Evolutionary conservation across 2,888 invertebrate species (phyloP), one percentile per base, ranked within the genome.

Genomic region (Kryphioiulus occultus): DNA sequence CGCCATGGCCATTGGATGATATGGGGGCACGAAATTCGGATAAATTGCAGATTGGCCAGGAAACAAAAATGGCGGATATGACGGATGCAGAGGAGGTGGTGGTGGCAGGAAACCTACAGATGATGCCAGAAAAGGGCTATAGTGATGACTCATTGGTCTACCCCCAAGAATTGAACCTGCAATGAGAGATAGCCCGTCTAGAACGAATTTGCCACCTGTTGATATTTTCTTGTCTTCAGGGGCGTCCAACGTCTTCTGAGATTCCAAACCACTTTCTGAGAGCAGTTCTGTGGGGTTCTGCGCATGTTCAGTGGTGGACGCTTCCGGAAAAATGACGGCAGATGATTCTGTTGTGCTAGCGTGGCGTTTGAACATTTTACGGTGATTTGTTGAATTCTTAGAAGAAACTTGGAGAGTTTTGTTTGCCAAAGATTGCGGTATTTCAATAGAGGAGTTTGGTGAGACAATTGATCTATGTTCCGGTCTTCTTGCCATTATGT

Each of bases 21-120:
- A 87, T n/a, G 47, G 86, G 1, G 86, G 86, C n/a, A 78, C 12
- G 39, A 84, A 30, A n/a, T 22, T 42, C 10, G 87, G 87, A 84
- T 87, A 87, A 1, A 87, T 32, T 19, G 87, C 87, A n/a, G 87
- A 87, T 39, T 53, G 83, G 10, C 84, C 87, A n/a, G 87, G 87
- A 47, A 47, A 87, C 30, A 84, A 0, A n/a, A 87, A 87, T 30
- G 87, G 87, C 22, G 47, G 47, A 87, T 84, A 39, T 10, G 39
- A 17, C 19, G 83, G 87, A 47, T 39, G 85, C 47, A 47, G 22
- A 84, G 35, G 87, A 26, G 87, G 87, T 5, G 84, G 84, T 42
- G 87, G 85, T 85, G 85, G 85, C 2, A 85, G 4, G 12, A 3
- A 85, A 35, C 78, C 78, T 30, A 30, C 30, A 30, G 85, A 85